These are phyloP conservation scores for Drosophila paulistorum DNA, from an alignment of 1,140 invertebrate genomes.

Conservation along the genomic window DNA sequence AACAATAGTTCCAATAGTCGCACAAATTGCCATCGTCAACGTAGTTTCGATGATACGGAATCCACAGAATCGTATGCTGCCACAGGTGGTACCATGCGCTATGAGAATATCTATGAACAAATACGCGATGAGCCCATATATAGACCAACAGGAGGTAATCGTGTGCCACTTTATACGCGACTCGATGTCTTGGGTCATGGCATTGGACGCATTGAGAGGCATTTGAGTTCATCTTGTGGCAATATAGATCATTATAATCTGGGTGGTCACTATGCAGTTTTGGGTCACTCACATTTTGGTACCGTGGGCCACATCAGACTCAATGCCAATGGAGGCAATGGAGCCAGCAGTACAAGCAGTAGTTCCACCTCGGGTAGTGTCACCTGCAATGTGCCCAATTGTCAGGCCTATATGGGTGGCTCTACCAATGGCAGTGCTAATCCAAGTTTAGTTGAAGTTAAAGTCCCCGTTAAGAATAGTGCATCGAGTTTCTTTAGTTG, in stretches of 20 bases:
- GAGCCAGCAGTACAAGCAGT: constrained; percentile 3
- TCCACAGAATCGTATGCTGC: constrained; percentile 70
- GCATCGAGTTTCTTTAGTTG: constrained; percentile 81
- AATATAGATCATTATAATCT: constrained; percentile 85
- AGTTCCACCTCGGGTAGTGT: constrained; percentile 12
- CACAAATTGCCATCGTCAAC: constrained; percentile 70
- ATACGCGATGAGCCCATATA: constrained; percentile 84
- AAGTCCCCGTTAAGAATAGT: constrained; percentile 77
- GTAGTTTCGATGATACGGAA: constrained; percentile 82
- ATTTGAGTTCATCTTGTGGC: constrained; percentile 85
- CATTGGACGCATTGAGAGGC: constrained; percentile 85
- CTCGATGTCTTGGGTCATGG: constrained; percentile 85
- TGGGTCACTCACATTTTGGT: constrained; percentile 81
- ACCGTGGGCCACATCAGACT: constrained; percentile 80
- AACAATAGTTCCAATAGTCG: constrained; percentile 25
- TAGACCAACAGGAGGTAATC: constrained; percentile 48
- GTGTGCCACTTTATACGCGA: constrained; percentile 84
- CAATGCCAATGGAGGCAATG: constrained; percentile 55
- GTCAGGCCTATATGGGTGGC: constrained; percentile 51
- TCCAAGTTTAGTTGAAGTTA: constrained; percentile 47
- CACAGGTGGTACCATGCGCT: constrained; percentile 61
- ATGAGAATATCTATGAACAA: constrained; percentile 84
- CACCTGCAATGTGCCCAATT: constrained; percentile 63
- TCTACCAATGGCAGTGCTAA: constrained; percentile 22
- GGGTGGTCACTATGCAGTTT: constrained; percentile 79